Conservation (phyloP, 2,888 invertebrate species). For the Drosophila macrospina region DNA sequence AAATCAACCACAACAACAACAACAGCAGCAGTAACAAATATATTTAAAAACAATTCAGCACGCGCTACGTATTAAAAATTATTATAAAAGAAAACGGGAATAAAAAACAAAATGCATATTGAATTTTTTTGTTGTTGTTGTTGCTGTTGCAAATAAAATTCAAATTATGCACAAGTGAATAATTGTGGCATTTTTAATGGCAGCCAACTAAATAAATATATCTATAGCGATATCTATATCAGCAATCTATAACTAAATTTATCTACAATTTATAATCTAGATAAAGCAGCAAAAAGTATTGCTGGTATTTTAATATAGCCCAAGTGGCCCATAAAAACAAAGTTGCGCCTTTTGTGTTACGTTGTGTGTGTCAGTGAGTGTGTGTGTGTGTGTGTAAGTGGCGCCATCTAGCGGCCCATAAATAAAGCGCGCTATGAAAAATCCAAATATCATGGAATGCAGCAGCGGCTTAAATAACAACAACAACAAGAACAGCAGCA, state of each 20-base stretch:
- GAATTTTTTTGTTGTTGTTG: constrained; percentile 13
- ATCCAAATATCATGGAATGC: constrained; percentile 81
- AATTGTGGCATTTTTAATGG: constrained; percentile 71
- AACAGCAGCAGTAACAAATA: constrained; percentile 5
- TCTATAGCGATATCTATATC: constrained; percentile 20
- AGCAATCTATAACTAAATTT: constrained; percentile 11
- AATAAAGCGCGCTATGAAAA: constrained; percentile 79
- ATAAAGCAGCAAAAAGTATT: constrained; percentile 35
- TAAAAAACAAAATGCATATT: not conserved
- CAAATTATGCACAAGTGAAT: constrained; percentile 79
- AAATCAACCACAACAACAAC: constrained; percentile 36
- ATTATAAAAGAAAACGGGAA: constrained; percentile 7
- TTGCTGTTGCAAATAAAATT: constrained; percentile 62
- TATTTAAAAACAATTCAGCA: constrained; percentile 21
- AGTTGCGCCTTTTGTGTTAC: constrained; percentile 38
- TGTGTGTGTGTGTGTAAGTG: constrained; percentile 35
- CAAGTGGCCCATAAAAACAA: constrained; percentile 72
- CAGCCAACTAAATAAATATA: constrained; percentile 53
- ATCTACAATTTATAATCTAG: constrained; percentile 3
- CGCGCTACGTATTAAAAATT: constrained; percentile 31
- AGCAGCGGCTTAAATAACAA: constrained; percentile 63
- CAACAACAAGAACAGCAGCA: constrained; percentile 48
- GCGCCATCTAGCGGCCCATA: constrained; percentile 74
- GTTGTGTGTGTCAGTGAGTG: constrained; percentile 20
- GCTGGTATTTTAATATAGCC: constrained; percentile 69